A percentile compares a stretch with the other conserved stretches of the same genome.
phyloP scores from a whole-genome alignment of 2,113 vertebrate species.

The Heptranchias perlo region DNA sequence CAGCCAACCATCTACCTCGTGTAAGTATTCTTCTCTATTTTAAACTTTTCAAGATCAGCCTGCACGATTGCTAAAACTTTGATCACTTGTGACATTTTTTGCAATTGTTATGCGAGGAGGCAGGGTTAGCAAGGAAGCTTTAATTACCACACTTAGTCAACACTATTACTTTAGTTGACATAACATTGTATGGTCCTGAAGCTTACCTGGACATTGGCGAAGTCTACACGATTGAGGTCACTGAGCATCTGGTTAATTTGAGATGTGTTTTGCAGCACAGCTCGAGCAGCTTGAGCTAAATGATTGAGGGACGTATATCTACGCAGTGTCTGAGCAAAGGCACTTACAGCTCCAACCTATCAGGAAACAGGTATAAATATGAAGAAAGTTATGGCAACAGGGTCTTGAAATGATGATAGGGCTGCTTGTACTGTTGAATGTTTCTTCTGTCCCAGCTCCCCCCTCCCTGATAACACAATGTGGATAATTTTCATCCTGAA shows the following conservation, averaged over 20 bases:
- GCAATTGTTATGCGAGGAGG: neutral
- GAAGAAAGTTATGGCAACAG: neutral
- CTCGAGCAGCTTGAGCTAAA: constrained; percentile 87
- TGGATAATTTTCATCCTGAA: neutral
- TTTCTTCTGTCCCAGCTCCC: neutral
- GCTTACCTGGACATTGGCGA: constrained; percentile 90
- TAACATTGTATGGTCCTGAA: neutral
- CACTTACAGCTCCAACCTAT: constrained; percentile 87
- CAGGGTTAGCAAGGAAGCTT: neutral
- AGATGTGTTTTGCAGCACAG: constrained; percentile 93
- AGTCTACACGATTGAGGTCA: constrained; percentile 96
- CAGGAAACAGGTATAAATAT: neutral
- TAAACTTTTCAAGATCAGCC: too few relatives aligned
- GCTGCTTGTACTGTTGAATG: neutral
- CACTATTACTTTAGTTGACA: neutral
- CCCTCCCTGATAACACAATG: neutral
- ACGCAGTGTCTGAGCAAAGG: constrained; percentile 87
- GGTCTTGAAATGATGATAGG: neutral
- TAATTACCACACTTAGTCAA: neutral
- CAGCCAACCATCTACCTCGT: too few relatives aligned
- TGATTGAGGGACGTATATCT: constrained; percentile 97
- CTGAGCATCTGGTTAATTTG: constrained; percentile 99
- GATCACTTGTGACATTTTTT: neutral
- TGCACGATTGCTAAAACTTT: too few relatives aligned
- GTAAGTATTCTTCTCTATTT: too few relatives aligned